Evolutionary conservation across 1,140 invertebrate species (phyloP), one percentile per base, ranked within the genome.

Genomic region (Aphis gossypii): DNA sequence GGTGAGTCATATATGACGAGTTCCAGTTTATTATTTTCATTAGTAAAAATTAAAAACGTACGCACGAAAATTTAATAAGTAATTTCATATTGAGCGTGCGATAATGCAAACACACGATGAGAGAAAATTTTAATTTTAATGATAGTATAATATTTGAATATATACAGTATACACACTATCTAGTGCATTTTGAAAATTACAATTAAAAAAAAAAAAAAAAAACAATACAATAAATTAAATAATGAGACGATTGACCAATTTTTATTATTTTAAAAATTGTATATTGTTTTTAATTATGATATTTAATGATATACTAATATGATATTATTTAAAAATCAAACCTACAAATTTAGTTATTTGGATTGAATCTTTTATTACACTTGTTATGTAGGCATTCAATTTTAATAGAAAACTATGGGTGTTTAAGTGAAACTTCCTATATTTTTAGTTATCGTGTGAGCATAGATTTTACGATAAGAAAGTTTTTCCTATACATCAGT

Each of bases 1-100:
- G 92, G 92, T 93, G 92, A 93, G 92, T 93, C 48, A 7, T n/a
- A 41, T 7, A 38, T 30, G 44, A 30, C 25, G 30, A 20, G 14
- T 14, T 11, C 38, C 38, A 84, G 38, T 84, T 48, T 51, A 48
- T n/a, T 87, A 87, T 44, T 86, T 11, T 46, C 46, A 44, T 86
- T 30, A 86, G 38, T 41, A 44, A 84, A 11, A 46, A 84, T 9
- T n/a, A 82, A 35, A 38, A 7, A 35, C 35, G 4, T 14, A 38
- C 38, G n/a, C n/a, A 35, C n/a, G 3, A 46, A 56, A 46, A 30
- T 91, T 21, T 76, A 2, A 38, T 35, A 8, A 14, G 9, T 18
- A 51, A 18, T 51, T 51, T 51, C 18, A 51, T 51, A 18, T 51
- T 38, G 44, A 23, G 11, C 18, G 21, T 60, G 11, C 23, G 35